Conservation (phyloP, 2,888 invertebrate species). For the Diachrysia chrysitis region DNA sequence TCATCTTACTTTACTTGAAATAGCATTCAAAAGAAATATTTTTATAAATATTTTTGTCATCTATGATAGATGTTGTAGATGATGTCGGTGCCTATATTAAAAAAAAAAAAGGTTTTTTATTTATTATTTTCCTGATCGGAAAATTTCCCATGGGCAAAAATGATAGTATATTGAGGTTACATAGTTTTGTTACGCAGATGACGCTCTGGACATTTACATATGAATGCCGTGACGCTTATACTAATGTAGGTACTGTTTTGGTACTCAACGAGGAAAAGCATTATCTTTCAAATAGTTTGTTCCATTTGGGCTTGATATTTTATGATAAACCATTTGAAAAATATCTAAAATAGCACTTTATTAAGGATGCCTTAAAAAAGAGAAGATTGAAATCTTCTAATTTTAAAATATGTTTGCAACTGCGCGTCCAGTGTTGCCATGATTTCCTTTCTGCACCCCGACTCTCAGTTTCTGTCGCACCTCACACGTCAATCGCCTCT, state of each 20-base stretch:
- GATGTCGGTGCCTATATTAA: too few species aligned
- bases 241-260: constrained; percentile 17
- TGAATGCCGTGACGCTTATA: constrained; percentile 40
- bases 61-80: neutral
- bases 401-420: neutral
- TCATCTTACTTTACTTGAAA: neutral
- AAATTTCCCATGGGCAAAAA: constrained; percentile 20
- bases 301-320: neutral
- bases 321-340: neutral
- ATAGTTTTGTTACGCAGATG: constrained; percentile 16
- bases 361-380: neutral
- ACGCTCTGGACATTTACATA: constrained; percentile 32
- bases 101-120: neutral
- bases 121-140: constrained; percentile 15
- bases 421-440: constrained; percentile 11
- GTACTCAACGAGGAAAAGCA: constrained; percentile 34
- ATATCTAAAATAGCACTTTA: neutral
- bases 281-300: neutral
- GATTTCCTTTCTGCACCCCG: constrained; percentile 52
- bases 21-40: neutral
- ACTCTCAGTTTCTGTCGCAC: constrained; percentile 71
- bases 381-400: too few species aligned
- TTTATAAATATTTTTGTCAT: neutral
- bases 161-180: constrained; percentile 23
- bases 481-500: constrained; percentile 71